phyloP scores from a whole-genome alignment of 2,113 vertebrate genomes.

The Synchiropus splendidus region DNA sequence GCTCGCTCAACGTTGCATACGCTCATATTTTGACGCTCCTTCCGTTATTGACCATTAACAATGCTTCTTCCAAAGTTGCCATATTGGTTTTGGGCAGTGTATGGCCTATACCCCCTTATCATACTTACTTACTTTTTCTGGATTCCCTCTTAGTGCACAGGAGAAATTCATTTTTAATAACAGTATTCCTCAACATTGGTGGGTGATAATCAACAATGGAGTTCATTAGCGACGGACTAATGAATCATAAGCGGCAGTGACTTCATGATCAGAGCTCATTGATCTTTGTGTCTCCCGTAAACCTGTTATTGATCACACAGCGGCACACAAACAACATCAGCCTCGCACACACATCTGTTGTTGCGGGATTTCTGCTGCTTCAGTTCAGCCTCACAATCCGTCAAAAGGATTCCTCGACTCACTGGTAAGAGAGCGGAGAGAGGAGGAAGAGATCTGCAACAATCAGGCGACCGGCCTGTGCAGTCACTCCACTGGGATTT shows the following conservation, averaged over 20 bases:
- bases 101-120: too few species aligned
- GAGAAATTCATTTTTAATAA: too few species aligned
- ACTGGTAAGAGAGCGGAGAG: neutral
- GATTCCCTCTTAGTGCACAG: too few species aligned
- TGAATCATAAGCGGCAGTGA: constrained; percentile 44
- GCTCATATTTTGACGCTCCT: too few species aligned
- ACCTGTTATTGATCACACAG: constrained; percentile 46
- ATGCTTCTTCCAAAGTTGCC: too few species aligned
- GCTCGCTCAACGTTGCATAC: too few species aligned
- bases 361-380: neutral
- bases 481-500: constrained; percentile 24
- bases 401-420: constrained; percentile 6
- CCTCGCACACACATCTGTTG: neutral
- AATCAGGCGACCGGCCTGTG: constrained; percentile 32
- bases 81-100: too few species aligned
- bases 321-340: constrained; percentile 1
- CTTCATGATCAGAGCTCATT: constrained; percentile 50
- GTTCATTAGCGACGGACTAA: constrained; percentile 50
- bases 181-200: too few species aligned
- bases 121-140: too few species aligned
- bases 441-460: constrained; percentile 19
- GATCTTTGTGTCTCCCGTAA: constrained; percentile 36
- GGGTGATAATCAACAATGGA: neutral
- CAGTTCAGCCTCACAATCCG: too few species aligned
- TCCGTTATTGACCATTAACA: too few species aligned